These are phyloP conservation scores for Probosciger aterrimus DNA, from an alignment of 2,113 vertebrate genomes.

Conservation along the genomic window DNA sequence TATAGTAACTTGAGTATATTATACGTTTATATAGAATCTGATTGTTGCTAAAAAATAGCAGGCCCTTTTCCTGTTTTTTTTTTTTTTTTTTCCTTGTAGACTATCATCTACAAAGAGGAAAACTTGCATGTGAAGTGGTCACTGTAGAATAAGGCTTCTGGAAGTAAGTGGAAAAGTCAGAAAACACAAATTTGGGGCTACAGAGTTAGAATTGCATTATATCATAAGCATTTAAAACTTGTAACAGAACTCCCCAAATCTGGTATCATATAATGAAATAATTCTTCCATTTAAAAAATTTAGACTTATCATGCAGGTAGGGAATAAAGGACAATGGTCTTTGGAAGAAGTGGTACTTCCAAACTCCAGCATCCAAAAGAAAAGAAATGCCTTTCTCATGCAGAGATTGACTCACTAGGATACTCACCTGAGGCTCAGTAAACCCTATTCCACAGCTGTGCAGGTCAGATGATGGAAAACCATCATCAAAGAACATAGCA, in stretches of 20 bases:
- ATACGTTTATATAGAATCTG: too few species aligned
- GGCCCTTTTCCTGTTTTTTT: too few species aligned
- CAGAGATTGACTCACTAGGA: background rate
- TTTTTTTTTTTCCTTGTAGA: background rate
- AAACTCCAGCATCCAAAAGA: background rate
- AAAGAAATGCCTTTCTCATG: background rate
- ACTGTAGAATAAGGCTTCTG: background rate
- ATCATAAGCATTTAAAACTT: background rate
- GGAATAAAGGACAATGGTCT: background rate
- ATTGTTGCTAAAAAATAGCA: too few species aligned
- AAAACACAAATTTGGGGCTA: background rate
- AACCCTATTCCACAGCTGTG: background rate
- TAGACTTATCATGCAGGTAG: background rate
- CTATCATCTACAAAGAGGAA: background rate
- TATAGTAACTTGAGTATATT: too few species aligned
- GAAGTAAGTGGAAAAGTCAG: background rate
- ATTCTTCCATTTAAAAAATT: background rate
- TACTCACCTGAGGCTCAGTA: background rate
- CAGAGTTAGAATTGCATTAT: background rate
- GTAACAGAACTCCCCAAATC: background rate
- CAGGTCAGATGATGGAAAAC: background rate
- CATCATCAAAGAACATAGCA: background rate
- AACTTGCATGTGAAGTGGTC: background rate
- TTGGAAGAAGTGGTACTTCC: background rate
- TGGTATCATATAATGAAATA: background rate